Percentiles rank a stretch among this genome's conserved stretches.
Conservation (phyloP, 2,797 vertebrate genomes). For the Scolopax bukidnonensis region DNA sequence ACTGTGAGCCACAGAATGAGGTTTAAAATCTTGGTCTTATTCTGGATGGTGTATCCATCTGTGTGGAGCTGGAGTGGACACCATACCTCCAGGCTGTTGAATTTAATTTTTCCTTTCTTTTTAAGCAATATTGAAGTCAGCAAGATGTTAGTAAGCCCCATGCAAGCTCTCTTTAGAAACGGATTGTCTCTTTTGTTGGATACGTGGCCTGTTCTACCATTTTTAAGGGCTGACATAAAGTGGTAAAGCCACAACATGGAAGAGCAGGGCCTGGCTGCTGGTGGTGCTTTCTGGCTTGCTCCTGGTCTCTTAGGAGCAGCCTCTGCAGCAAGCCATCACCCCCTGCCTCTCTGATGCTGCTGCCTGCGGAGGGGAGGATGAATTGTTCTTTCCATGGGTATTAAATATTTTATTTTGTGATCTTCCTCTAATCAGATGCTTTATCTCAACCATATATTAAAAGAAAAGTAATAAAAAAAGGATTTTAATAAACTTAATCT, state of each 20-base stretch:
- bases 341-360: background rate
- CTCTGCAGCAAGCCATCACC: background rate
- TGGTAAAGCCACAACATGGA: background rate
- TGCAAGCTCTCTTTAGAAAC: background rate
- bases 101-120: background rate
- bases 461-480: slow-evolving; percentile 43
- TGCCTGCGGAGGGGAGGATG: background rate
- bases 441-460: slow-evolving; percentile 17
- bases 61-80: background rate
- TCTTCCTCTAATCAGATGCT: slow-evolving; percentile 46
- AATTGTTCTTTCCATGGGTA: background rate
- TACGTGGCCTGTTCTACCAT: accelerated
- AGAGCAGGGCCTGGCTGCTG: background rate
- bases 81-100: background rate
- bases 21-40: background rate
- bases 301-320: accelerated
- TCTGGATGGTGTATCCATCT: background rate
- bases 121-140: background rate
- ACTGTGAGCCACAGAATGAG: accelerated
- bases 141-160: background rate
- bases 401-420: slow-evolving; percentile 59
- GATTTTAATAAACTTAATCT: slow-evolving; percentile 68
- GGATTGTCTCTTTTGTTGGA: background rate
- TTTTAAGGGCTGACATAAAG: background rate
- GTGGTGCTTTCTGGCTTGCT: accelerated